Conservation (phyloP, 2,113 vertebrate species). For the Erpornis zantholeuca region DNA sequence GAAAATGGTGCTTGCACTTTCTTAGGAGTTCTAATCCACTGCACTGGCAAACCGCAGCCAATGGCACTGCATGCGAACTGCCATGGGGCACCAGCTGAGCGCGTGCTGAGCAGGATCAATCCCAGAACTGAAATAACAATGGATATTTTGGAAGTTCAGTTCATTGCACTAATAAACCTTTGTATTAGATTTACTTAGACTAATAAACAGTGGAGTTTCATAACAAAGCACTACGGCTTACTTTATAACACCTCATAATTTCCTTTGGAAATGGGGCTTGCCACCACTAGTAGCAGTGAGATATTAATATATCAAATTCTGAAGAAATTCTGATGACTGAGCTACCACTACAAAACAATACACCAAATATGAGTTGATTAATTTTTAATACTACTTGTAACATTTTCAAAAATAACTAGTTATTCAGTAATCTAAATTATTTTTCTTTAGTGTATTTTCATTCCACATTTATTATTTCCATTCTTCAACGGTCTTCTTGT, state of each 20-base stretch:
- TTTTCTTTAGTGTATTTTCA: background rate
- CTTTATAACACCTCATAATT: background rate
- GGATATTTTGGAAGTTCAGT: background rate
- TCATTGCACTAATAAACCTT: background rate
- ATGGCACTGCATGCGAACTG: background rate
- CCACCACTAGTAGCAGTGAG: background rate
- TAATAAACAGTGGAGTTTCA: background rate
- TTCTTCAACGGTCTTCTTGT: background rate
- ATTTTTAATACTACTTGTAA: background rate
- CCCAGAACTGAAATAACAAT: conserved; percentile 12
- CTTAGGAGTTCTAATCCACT: background rate
- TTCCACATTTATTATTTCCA: background rate
- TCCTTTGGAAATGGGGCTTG: background rate
- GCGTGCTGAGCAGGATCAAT: background rate
- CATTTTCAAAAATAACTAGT: background rate
- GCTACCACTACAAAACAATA: background rate
- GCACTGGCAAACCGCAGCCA: background rate
- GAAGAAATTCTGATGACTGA: background rate
- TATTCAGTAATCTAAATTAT: background rate
- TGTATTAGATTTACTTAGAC: background rate
- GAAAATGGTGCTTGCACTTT: background rate
- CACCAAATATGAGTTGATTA: background rate
- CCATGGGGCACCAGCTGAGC: background rate
- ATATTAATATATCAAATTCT: background rate
- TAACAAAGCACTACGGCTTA: background rate